Evolutionary conservation across 2,888 invertebrate genomes (phyloP).

Genomic region (Selenia dentaria): DNA sequence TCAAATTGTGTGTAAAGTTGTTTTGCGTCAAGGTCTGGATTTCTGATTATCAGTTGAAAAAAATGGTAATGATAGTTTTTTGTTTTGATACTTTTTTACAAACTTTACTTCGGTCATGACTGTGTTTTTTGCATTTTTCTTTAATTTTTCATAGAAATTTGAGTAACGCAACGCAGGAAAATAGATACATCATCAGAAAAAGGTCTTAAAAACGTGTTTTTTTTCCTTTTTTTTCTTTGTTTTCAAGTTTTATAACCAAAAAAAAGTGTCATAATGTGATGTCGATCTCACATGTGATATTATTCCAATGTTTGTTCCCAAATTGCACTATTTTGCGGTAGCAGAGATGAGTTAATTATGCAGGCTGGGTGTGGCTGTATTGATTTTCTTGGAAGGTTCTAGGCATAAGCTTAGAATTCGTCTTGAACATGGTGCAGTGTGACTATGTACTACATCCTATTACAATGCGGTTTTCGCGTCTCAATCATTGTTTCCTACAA

Average conservation of each 20-base stretch:
- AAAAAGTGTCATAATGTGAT: slow-evolving; percentile 74
- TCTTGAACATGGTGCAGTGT: slow-evolving; percentile 73
- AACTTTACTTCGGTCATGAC: slow-evolving; percentile 69
- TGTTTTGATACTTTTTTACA: slow-evolving; percentile 84
- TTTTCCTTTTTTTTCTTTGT: slow-evolving; percentile 74
- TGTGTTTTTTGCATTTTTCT: slow-evolving; percentile 56
- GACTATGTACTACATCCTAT: slow-evolving; percentile 55
- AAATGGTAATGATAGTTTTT: slow-evolving; percentile 85
- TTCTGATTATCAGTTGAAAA: slow-evolving; percentile 54
- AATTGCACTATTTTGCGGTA: slow-evolving; percentile 49
- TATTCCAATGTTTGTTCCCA: slow-evolving; percentile 59
- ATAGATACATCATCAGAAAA: slow-evolving; percentile 15
- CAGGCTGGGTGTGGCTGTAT: slow-evolving; percentile 84
- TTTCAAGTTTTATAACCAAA: slow-evolving; percentile 81
- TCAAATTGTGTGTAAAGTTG: slow-evolving; percentile 32
- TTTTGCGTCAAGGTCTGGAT: slow-evolving; percentile 28
- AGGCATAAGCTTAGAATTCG: slow-evolving; percentile 76
- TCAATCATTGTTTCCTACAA: slow-evolving; percentile 43
- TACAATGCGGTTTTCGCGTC: slow-evolving; percentile 59
- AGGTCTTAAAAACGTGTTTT: slow-evolving; percentile 53
- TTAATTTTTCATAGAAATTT: slow-evolving; percentile 33
- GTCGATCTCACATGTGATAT: slow-evolving; percentile 74
- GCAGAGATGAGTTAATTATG: slow-evolving; percentile 71
- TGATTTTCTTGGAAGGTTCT: slow-evolving; percentile 83
- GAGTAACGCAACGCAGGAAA: too few relatives aligned